Base-by-base conservation (phyloP, 2,888 invertebrate species). In the Ethmia dodecea region DNA sequence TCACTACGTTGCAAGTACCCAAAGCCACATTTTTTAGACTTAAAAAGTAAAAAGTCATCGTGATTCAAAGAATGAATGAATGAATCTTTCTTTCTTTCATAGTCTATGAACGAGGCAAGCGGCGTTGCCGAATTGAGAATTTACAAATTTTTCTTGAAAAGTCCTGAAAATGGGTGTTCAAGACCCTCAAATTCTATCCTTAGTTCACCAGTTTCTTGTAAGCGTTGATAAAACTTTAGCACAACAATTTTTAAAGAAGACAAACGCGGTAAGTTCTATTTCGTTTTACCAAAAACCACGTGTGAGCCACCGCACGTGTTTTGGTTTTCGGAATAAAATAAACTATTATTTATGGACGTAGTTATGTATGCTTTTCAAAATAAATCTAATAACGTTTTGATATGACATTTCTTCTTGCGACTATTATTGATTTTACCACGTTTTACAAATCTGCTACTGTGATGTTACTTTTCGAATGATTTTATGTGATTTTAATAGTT, bases 251-350 rank as follows among this genome's bases (percentile, higher is more conserved):
- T 88, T 91, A 56, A 89, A 90, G 55, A 93, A 92, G 77, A 89
- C 90, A 1, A 93, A 93, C 66, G 90, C 92, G 79, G 94, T 94
- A 88, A 91, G 93, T 88, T 32, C 43, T 29, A 37, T 30, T 32
- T 28, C 28, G 37, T 28, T 34, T 47, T 40, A 42, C 37, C 28
- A 42, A 52, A 49, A 46, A 75, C 77, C 81, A 81, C 81, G 79
- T 83, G 76, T 70, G 62, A 11, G 51, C 45, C 20, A n/a, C n/a
- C 59, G 67, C 80, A 77, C 71, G 81, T 81, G 77, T 58, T 64
- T 3, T 20, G 20, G 8, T 20, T 22, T 22, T n/a, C 1, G 3
- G 22, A n/a, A 22, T 3, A 22, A 22, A 8, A 22, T 22, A 3
- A 22, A 22, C 22, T 22, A 22, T 22, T 22, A 22, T 22, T 26